These are phyloP conservation scores for Distichodus sexfasciatus DNA, from an alignment of 2,797 vertebrate genomes.

Conservation along the genomic window DNA sequence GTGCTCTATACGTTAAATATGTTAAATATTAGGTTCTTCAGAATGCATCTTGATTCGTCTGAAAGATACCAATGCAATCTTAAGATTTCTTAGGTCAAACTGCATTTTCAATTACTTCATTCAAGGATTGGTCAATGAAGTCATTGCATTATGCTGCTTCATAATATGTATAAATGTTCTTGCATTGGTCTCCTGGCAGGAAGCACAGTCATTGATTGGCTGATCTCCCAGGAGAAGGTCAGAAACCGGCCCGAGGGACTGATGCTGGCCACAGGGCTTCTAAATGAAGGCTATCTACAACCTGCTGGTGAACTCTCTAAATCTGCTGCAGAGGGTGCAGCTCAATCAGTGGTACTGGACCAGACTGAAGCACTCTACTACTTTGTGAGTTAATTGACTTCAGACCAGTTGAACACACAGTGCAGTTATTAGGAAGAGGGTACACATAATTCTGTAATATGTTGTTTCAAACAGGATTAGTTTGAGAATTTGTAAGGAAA, in stretches of 20 bases:
- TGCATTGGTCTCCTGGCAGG: constrained; percentile 67
- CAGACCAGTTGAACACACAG: background rate
- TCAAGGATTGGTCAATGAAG: too few species aligned
- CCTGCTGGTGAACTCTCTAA: constrained; percentile 88
- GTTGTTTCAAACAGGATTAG: background rate
- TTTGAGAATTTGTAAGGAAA: background rate
- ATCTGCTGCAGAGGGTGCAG: constrained; percentile 68
- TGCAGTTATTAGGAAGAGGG: background rate
- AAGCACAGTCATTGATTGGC: constrained; percentile 86
- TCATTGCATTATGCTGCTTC: background rate
- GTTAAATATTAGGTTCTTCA: too few species aligned
- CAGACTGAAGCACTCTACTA: constrained; percentile 86
- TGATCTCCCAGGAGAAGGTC: constrained; percentile 79
- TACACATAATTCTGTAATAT: background rate
- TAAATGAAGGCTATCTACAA: constrained; percentile 91
- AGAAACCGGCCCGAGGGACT: constrained; percentile 86
- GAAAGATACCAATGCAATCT: too few species aligned
- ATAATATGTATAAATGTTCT: background rate
- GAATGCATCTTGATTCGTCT: too few species aligned
- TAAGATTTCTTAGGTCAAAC: too few species aligned
- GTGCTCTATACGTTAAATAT: too few species aligned
- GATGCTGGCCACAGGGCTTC: constrained; percentile 84
- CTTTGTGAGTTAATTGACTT: constrained; percentile 81
- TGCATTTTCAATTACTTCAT: too few species aligned
- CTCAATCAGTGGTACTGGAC: constrained; percentile 82